A percentile compares a stretch with the other conserved stretches of the same genome.
phyloP scores from a whole-genome alignment of 2,888 invertebrate species.

The Sesamia inferens region DNA sequence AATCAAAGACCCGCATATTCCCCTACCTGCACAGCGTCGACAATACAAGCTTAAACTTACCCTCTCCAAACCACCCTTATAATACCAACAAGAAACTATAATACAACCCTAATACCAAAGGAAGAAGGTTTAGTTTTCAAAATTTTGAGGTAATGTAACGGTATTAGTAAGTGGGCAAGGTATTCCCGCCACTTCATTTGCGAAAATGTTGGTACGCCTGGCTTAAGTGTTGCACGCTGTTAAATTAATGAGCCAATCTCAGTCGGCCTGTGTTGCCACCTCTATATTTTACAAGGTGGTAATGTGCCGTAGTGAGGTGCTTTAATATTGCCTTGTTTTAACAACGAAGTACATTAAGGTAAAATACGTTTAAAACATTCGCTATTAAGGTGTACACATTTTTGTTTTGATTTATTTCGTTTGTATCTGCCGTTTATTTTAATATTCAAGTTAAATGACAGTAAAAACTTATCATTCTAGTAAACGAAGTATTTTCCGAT shows the following conservation, averaged over 20 bases:
- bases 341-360: conserved; percentile 57
- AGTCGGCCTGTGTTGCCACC: conserved; percentile 81
- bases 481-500: neutral
- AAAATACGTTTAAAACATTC: conserved; percentile 54
- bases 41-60: conserved; percentile 77
- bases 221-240: conserved; percentile 89
- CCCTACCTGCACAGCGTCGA: conserved; percentile 79
- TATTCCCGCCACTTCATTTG: conserved; percentile 87
- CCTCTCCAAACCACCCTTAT: conserved; percentile 57
- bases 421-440: neutral
- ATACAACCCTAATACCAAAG: conserved; percentile 53
- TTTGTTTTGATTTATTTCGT: conserved; percentile 34
- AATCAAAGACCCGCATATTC: conserved; percentile 78
- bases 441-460: neutral
- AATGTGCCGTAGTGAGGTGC: conserved; percentile 79
- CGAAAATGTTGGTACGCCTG: conserved; percentile 87
- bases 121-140: conserved; percentile 32
- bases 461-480: neutral
- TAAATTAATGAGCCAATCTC: conserved; percentile 90
- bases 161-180: conserved; percentile 68
- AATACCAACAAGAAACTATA: conserved; percentile 8
- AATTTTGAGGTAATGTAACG: conserved; percentile 35
- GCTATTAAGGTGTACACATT: conserved; percentile 34
- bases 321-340: conserved; percentile 68
- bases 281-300: conserved; percentile 89